Base-by-base conservation (phyloP, 2,888 invertebrate genomes). In the Eumacrocentrus americanus region DNA sequence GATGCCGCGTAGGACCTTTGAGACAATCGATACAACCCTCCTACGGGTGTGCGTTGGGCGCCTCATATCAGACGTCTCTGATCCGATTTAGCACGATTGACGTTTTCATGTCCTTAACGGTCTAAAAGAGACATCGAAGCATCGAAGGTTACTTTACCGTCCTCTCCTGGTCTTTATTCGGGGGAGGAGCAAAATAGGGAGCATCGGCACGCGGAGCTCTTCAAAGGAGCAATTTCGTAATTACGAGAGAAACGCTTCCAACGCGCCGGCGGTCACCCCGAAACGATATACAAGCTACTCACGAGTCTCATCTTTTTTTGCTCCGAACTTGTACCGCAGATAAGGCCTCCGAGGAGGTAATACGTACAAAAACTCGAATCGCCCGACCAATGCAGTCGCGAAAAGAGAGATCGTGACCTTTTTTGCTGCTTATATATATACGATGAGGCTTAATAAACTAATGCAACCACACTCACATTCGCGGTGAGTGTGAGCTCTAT, bases 211-310 rank as follows among this genome's bases (percentile, higher is more conserved):
- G 40, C 23, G 60, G 55, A 35, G 20, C 50, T 47, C 73, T 73
- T 71, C 76, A 75, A 76, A 76, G 77, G 75, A 78, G 76, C 76
- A 79, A 79, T 79, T 78, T 78, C 72, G 78, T 77, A 78, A 79
- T 79, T 78, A 78, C 73, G 70, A 73, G 73, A 65, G 67, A 65
- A 68, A 67, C 67, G 67, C 64, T 69, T 67, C 67, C 68, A 70
- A 66, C 71, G 65, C 52, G 66, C 66, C 46, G 38, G 53, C 37
- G 53, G 47, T 58, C 51, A 22, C 11, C 58, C 44, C 44, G 16
- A 53, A 59, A 59, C 25, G 58, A 48, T 52, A 59, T 54, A 44
- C 25, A 25, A 12, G 2, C 38, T 5, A 22, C 16, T 46, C 23
- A 6, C 25, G 2, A 12, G 23, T 40, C 12, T 20, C 16, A 12